Evolutionary conservation across 1,140 invertebrate genomes (phyloP), one percentile per base, ranked within the genome.

Genomic region (Brachionus rubens): DNA sequence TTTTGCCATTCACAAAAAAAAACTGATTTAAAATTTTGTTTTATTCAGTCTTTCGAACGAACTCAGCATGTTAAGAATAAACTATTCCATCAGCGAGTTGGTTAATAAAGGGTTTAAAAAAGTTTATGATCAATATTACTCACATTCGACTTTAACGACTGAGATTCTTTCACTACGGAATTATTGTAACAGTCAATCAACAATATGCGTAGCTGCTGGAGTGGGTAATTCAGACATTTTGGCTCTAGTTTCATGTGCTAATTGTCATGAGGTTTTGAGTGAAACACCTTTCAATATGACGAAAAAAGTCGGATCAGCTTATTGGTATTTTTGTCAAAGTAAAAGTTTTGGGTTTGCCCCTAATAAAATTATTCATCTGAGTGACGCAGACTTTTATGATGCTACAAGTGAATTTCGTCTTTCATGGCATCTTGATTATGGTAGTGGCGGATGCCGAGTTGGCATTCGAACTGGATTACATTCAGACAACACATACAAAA

Each of bases 291-390:
- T 36, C 1, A 67, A 10, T 26, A 33, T 10, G 4, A 24, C 59
- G 7, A 30, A 14, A 12, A 10, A 40, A 1, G 12, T 46, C n/a
- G 59, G 59, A 4, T 40, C 41, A 19, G 59, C 59, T 14, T 67
- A 67, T 46, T 67, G 59, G 59, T 67, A 67, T n/a, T 2, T 67
- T 6, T 14, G 2, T 67, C 9, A 7, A 30, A 0, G 16, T 36
- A 28, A 41, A 12, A 67, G 59, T 30, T 67, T 67, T 46, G 59
- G 59, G 1, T 67, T 67, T 67, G 1, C 59, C 24, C 33, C 59
- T 30, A 19, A 40, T 19, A 30, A 16, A 3, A 67, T 33, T 16
- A 67, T 67, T 16, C 12, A 9, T 41, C 59, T 30, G 36, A 12
- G 5, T 36, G 28, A 6, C 9, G 59, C 59, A 40, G 59, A 67